Conservation (phyloP, 2,113 vertebrate genomes). For the Rhadina sibilatrix region DNA sequence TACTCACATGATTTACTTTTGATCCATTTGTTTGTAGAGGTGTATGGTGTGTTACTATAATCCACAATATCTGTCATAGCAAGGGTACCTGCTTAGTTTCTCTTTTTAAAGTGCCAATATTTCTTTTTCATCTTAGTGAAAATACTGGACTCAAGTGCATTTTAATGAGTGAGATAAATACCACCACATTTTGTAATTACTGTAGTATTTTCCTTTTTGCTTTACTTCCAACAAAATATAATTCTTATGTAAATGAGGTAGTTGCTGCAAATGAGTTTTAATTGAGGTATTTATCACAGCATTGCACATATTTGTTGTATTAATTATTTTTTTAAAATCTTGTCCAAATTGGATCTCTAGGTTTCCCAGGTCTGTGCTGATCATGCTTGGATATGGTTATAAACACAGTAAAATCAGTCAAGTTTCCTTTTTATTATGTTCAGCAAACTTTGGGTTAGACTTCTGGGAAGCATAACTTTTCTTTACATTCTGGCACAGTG, state of each 20-base stretch:
- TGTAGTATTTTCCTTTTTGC: neutral
- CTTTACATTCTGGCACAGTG: neutral
- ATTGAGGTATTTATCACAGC: neutral
- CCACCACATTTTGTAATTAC: neutral
- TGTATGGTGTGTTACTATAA: neutral
- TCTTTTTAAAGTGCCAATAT: neutral
- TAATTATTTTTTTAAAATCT: neutral
- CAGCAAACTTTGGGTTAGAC: neutral
- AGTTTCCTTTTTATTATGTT: neutral
- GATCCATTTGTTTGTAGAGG: neutral
- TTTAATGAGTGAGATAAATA: neutral
- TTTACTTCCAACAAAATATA: neutral
- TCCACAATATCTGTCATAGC: neutral
- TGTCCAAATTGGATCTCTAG: neutral
- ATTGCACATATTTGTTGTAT: neutral
- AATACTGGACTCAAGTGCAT: neutral
- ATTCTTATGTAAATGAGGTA: neutral
- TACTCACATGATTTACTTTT: neutral
- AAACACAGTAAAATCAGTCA: neutral
- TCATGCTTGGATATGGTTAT: neutral
- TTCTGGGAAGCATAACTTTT: neutral
- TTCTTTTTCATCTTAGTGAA: neutral
- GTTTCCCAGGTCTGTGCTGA: neutral
- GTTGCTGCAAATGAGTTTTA: neutral
- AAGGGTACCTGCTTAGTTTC: neutral